phyloP scores from a whole-genome alignment of 2,797 vertebrate genomes.

The Ara ararauna region DNA sequence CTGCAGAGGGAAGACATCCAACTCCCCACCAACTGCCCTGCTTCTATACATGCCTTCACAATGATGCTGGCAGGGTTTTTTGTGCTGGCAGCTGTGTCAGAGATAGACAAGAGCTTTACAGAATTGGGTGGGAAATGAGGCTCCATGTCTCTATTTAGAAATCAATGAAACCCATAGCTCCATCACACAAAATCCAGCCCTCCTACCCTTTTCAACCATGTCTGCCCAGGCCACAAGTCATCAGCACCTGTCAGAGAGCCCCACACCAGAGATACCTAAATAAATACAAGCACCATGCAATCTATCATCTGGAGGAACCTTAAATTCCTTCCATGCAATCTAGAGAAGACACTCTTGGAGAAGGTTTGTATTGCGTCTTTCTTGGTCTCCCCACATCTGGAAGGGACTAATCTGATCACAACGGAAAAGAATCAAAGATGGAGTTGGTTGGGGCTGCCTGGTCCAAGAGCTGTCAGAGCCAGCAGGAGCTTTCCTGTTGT shows the following conservation, averaged over 20 bases:
- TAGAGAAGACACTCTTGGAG: neutral
- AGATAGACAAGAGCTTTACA: conserved; percentile 42
- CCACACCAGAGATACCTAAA: neutral
- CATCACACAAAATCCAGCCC: neutral
- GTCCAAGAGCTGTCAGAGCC: neutral
- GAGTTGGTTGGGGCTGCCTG: neutral
- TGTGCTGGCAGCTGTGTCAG: neutral
- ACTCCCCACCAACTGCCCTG: neutral
- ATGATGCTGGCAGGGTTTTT: neutral
- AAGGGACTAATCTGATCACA: neutral
- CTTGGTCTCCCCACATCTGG: neutral
- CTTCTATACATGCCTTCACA: neutral
- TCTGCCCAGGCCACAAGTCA: neutral
- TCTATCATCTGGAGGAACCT: neutral
- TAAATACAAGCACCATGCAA: neutral
- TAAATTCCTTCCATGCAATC: neutral
- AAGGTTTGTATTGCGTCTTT: neutral
- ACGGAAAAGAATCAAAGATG: neutral
- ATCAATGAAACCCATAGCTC: conserved; percentile 29
- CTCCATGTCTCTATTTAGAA: conserved; percentile 41
- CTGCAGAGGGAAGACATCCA: neutral
- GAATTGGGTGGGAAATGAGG: neutral
- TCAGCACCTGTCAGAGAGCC: neutral
- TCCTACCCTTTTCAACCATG: neutral
- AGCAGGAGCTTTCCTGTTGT: neutral